Evolutionary conservation across 2,888 invertebrate genomes (phyloP), one percentile per base, ranked within the genome.

Genomic region (Strigamia crassipes): DNA sequence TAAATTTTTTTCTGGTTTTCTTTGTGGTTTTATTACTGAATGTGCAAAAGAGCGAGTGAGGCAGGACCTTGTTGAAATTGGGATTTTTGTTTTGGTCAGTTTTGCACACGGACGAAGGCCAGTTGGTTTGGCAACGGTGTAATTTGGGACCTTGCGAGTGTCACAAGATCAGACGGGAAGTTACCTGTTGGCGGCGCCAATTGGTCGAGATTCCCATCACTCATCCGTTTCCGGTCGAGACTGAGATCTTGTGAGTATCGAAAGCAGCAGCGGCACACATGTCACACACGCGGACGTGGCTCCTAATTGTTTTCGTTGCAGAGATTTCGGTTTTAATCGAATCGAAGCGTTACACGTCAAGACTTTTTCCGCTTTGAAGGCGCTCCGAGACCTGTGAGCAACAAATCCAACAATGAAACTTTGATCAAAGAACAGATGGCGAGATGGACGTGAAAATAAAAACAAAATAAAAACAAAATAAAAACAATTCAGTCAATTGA

Each of bases 261-360:
- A 27, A 27, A 3, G 27, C 27, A 3, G 27, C 27, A 27, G n/a
- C n/a, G n/a, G n/a, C n/a, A n/a, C n/a, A n/a, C n/a, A n/a, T n/a
- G n/a, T n/a, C n/a, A n/a, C n/a, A n/a, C n/a, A n/a, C n/a, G n/a
- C 27, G 3, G 3, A 27, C 27, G 27, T 3, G 27, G 27, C 27
- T 27, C 27, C 3, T 27, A 27, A 27, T 27, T 27, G 27, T 80
- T 84, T 84, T 84, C 82, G 85, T 91, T 91, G 83, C 88, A 94
- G 94, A 82, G 94, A 94, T 86, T 88, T 94, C 83, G 93, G 93
- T 21, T 91, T 92, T 4, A 94, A 94, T 86, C 90, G 90, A 84
- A 87, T 94, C 82, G 90, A 91, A 15, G 92, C 93, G 0, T 87
- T 94, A 79, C 92, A 93, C 87, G 92, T 92, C 86, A 91, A 92